Base-by-base conservation (phyloP, 2,888 invertebrate species). In the Caenorhabditis sp. region DNA sequence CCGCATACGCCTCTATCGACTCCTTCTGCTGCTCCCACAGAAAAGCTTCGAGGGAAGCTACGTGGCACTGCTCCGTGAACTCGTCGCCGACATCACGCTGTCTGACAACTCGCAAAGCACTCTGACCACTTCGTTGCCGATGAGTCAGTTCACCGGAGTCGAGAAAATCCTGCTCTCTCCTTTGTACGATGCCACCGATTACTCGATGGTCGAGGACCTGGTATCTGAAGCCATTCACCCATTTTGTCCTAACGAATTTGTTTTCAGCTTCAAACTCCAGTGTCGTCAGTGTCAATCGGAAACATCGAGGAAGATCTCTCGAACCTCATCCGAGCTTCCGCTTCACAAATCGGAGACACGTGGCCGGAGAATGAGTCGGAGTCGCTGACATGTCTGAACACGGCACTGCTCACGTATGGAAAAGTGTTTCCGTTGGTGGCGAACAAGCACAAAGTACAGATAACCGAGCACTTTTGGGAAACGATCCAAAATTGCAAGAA, bases 221-320 rank as follows among this genome's bases (percentile, higher is more conserved):
- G 72, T 78, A 39, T n/a, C n/a, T n/a, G n/a, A n/a, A n/a, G n/a
- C n/a, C n/a, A n/a, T n/a, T n/a, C n/a, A n/a, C n/a, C n/a, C n/a
- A n/a, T n/a, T n/a, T n/a, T n/a, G 7, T 30, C 17, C 2, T 56
- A 37, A 8, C 32, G 8, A 11, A 24, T 53, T 27, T 52, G 15
- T 11, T 56, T 74, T 26, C 91, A 97, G 96, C 91, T 97, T 48
- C 95, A 96, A 1, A 94, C 95, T 89, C 95, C 95, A 90, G 95
- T 96, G 6, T 94, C 95, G 59, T 96, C 96, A 13, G 37, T 75
- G 2, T 24, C 63, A 3, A 96, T 96, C 2, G 95, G 96, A 43
- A 96, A 98, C 8, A 90, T 99, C 82, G 98, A 99, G 90, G 97
- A 99, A 89, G 98, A 99, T 91, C 93, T 95, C 2, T 95, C 96